phyloP scores from a whole-genome alignment of 2,113 vertebrate genomes.

The Spermophilus dauricus region DNA sequence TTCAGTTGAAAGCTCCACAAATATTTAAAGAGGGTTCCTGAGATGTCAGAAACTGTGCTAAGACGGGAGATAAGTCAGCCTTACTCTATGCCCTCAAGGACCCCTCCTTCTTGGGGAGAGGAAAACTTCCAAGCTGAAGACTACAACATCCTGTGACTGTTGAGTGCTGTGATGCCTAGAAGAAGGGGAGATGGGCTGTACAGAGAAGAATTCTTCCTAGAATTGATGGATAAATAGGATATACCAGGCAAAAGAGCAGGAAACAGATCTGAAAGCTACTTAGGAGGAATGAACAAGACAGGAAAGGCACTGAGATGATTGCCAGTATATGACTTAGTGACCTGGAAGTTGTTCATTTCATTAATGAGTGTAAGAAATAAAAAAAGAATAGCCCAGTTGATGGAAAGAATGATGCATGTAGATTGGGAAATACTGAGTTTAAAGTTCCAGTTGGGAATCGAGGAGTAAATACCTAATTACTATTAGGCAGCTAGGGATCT shows the following conservation, averaged over 20 bases:
- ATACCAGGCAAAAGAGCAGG: not conserved
- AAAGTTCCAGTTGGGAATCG: not conserved
- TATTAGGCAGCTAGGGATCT: not conserved
- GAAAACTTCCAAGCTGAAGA: not conserved
- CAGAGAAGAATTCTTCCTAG: not conserved
- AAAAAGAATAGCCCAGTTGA: not conserved
- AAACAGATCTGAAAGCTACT: not conserved
- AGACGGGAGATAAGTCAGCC: not conserved
- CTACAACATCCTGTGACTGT: not conserved
- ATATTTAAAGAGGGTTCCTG: not conserved
- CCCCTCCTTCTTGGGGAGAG: not conserved
- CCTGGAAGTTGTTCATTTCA: not conserved
- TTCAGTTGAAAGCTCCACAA: not conserved
- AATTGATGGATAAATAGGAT: not conserved
- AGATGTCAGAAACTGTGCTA: not conserved
- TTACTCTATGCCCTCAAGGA: not conserved
- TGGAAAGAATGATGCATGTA: not conserved
- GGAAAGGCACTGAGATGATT: not conserved
- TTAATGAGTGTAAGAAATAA: not conserved
- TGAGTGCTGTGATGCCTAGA: not conserved
- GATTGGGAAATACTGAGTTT: not conserved
- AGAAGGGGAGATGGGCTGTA: not conserved
- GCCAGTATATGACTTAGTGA: not conserved
- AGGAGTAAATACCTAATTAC: not conserved
- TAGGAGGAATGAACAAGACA: not conserved